A percentile compares a stretch with the other conserved stretches of the same genome.
These are phyloP conservation scores for Scaptomyza pallida DNA, from an alignment of 1,140 invertebrate genomes.

Conservation along the genomic window DNA sequence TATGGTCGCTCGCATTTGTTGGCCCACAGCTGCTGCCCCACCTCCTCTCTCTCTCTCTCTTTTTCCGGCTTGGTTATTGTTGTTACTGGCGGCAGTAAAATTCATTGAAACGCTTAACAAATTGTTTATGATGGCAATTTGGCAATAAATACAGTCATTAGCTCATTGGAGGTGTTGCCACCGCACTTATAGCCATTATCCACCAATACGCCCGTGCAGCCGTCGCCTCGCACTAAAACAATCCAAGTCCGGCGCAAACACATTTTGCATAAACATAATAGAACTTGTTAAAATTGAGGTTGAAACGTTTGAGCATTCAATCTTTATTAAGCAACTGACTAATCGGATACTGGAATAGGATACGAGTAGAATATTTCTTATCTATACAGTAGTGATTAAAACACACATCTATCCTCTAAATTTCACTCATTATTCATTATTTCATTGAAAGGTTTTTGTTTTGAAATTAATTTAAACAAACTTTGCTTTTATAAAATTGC, in stretches of 20 bases:
- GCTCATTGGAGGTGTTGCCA: slow-evolving; percentile 78
- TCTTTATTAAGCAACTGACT: too few relatives aligned
- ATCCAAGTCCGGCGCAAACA: background rate
- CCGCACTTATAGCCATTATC: slow-evolving; percentile 55
- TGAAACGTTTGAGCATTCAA: too few relatives aligned
- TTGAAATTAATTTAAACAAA: too few relatives aligned
- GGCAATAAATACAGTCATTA: slow-evolving; percentile 80
- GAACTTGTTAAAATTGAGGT: background rate
- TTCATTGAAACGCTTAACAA: slow-evolving; percentile 81
- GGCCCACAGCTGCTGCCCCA: slow-evolving; percentile 30
- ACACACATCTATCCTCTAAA: too few relatives aligned
- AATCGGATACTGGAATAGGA: too few relatives aligned
- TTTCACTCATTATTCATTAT: too few relatives aligned
- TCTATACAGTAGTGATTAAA: too few relatives aligned
- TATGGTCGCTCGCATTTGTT: slow-evolving; percentile 70
- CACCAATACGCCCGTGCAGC: slow-evolving; percentile 3
- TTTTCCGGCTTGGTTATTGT: slow-evolving; percentile 36
- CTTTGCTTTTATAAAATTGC: too few relatives aligned
- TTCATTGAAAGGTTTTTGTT: too few relatives aligned
- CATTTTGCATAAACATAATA: slow-evolving; percentile 25
- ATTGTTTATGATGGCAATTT: slow-evolving; percentile 80
- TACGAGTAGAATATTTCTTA: too few relatives aligned
- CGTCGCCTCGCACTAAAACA: background rate
- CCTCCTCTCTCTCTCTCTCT: background rate
- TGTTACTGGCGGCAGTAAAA: slow-evolving; percentile 74